Evolutionary conservation across 2,797 vertebrate genomes (phyloP), one percentile per base, ranked within the genome.

Genomic region (Champsocephalus gunnari): DNA sequence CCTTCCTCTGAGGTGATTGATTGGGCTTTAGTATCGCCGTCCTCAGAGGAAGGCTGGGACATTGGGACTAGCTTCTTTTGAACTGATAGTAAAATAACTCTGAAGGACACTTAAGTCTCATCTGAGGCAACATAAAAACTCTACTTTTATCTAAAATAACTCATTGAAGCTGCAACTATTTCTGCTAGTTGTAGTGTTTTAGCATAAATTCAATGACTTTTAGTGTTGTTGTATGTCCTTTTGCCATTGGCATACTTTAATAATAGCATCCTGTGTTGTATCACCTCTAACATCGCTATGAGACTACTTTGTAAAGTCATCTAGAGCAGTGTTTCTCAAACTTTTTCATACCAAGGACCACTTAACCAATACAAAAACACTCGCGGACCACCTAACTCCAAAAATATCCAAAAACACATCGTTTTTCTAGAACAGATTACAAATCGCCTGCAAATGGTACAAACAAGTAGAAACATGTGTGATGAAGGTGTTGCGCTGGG

Each of bases 1-100:
- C 77, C 80, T 73, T 85, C 79, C 55, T 79, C 62, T 43, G 70
- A 82, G 64, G 76, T 89, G 82, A 91, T 88, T 79, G 80, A 90
- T 91, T 75, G 79, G 69, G 67, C 71, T 83, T 82, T 60, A 67
- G 75, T 59, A 47, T 69, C 19, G 1, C 50, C 13, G 12, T 68
- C 80, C 75, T 75, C 50, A 75, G 73, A 70, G 83, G 73, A 67
- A 75, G 71, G 73, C 32, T 1, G 32, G 76, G 65, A 65, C 45
- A 58, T 3, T 59, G 76, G 75, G 79, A 65, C 67, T 2, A 17
- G 47, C 74, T 79, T 59, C 68, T 71, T 65, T 72, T 67, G 86
- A 38, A 38, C 72, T 77, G 64, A 87, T 80, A 51, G 71, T 48
- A 82, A 60, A 85, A 81, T 81, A 83, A 83, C 48, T 76, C 66